A percentile compares a stretch with the other conserved stretches of the same genome.
Conservation (phyloP, 2,797 vertebrate species). For the Epinephelus awoara region DNA sequence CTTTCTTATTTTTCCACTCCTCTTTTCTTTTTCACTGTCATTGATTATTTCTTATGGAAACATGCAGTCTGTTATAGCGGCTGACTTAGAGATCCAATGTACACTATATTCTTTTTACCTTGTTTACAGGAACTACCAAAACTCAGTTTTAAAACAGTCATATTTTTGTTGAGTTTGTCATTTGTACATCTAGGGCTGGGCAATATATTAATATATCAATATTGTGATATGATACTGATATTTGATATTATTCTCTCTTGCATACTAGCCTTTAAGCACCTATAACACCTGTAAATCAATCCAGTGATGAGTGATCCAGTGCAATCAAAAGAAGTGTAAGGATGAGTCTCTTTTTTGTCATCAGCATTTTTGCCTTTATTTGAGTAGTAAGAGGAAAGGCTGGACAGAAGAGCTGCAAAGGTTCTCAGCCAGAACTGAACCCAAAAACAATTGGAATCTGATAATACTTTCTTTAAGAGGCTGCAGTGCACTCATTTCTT, state of each 20-base stretch:
- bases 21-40: not conserved
- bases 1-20: not conserved
- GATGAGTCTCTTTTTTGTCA: not conserved
- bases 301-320: not conserved
- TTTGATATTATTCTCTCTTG: not conserved
- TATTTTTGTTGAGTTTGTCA: too few species aligned
- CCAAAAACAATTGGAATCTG: too few species aligned
- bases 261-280: not conserved
- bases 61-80: not conserved
- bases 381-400: not conserved
- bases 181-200: too few species aligned
- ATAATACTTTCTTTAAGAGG: too few species aligned
- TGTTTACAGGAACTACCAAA: too few species aligned
- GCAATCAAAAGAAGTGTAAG: not conserved
- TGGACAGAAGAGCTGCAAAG: not conserved
- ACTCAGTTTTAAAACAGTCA: too few species aligned
- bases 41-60: not conserved
- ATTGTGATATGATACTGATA: too few species aligned
- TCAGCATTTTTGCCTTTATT: not conserved
- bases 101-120: too few species aligned
- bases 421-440: not conserved
- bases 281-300: not conserved
- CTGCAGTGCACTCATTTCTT: too few species aligned
- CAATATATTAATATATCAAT: too few species aligned
- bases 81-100: not conserved